Evolutionary conservation across 2,888 invertebrate species (phyloP), one percentile per base, ranked within the genome.

Genomic region (Crematogaster levior): DNA sequence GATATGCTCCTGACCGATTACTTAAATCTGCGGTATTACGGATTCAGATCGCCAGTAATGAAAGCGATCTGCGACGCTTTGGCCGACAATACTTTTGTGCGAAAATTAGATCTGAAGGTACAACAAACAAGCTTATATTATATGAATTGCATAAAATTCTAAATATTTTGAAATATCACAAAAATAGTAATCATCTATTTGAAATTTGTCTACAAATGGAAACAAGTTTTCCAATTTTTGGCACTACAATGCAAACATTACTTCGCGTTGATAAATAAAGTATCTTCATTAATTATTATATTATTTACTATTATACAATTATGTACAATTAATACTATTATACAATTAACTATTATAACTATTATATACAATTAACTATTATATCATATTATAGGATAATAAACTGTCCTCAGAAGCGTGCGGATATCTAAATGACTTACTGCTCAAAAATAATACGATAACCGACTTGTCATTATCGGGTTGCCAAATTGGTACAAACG

Each of bases 401-500:
- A 94, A 91, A 90, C 85, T 95, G 65, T 91, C 93, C 9, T 86
- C 90, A 1, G 93, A 94, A 75, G 93, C 94, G 18, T 93, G 94
- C 27, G 90, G 89, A 60, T 91, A 94, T 85, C 83, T 95, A 21
- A 92, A 92, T 43, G 91, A 93, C 60, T 91, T 95, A 90, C 83
- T 95, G 4, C 79, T 90, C 21, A 91, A 91, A 46, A 95, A 95
- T 84, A 91, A 88, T 24, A 88, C 89, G 2, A 86, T 95, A 53
- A 85, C 85, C 10, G 83, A 86, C 21, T 85, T 95, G 40, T 93
- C 94, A 84, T 86, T 95, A 68, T 90, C 91, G 46, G 94, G 94
- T 83, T 95, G 95, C 89, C 93, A 94, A 83, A 94, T 95, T 53
- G 95, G 95, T 1, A 58, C 86, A 1, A 81, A 86, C 89, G 95